Evolutionary conservation across 1,140 invertebrate species (phyloP), one percentile per base, ranked within the genome.

Genomic region (Zaprionus inermis): DNA sequence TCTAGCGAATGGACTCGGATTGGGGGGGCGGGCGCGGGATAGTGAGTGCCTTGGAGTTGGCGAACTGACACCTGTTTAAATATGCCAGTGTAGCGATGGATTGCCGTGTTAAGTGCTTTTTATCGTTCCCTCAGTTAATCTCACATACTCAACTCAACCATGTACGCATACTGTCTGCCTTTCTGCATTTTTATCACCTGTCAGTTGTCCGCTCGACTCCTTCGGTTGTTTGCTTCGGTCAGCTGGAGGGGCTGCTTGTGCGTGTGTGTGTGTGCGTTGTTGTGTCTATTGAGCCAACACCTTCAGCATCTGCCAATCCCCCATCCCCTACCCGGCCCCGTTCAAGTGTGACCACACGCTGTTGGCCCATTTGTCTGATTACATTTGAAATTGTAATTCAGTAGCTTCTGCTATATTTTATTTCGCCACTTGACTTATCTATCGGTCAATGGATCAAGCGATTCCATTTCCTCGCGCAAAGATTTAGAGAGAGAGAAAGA

Each of bases 341-440:
- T 9, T 3, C 1, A 28, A 3, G 24, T 28, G n/a, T 16, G 0
- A 44, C 41, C 58, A 46, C 16, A 22, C 44, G 18, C 54, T 92
- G 92, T 74, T 93, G 90, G 93, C 93, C 91, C 92, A 89, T 92
- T 81, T 91, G 70, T 68, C 84, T 91, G 91, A 92, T 92, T 92
- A 91, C 82, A 92, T 92, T 92, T 89, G 91, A 92, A 92, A 92
- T 92, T 92, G 90, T 92, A 92, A 92, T 92, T 91, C 81, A 68
- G 63, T 74, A 73, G 44, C 18, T 49, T 60, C 78, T 72, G 76
- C 72, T 57, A 81, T 80, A 73, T 72, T 71, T 54, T 46, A 80
- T 56, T 78, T 68, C 65, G 38, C 61, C 60, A 75, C 52, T 75
- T 70, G 65, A 70, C 79, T 70, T 12, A 11, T 30, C 63, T 73